Evolutionary conservation across 2,797 vertebrate species (phyloP).

Genomic region (Parauchenoglanis punctatus): DNA sequence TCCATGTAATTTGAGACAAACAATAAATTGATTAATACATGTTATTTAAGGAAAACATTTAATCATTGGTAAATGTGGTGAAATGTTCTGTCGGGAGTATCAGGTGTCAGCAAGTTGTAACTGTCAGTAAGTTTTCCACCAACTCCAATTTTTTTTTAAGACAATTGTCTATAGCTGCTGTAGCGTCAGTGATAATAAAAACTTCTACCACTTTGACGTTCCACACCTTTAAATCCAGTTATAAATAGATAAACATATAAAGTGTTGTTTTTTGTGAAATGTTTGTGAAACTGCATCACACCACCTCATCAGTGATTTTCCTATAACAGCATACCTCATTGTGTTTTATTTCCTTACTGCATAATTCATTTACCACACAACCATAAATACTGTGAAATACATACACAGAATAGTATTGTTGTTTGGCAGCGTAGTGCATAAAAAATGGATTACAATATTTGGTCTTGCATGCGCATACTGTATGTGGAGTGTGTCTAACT

Average conservation of each 20-base stretch:
- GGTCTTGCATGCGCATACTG: neutral
- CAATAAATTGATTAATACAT: neutral
- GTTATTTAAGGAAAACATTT: neutral
- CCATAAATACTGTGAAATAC: neutral
- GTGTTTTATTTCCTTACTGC: neutral
- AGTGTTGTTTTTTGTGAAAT: neutral
- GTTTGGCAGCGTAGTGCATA: neutral
- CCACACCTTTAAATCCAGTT: neutral
- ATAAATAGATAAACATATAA: neutral
- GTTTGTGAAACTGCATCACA: neutral
- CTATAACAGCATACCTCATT: neutral
- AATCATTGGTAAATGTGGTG: neutral
- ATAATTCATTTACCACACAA: neutral
- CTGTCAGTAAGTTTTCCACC: neutral
- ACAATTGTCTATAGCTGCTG: neutral
- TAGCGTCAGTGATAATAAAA: neutral
- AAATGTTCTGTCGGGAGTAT: neutral
- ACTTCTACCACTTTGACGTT: neutral
- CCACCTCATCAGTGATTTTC: neutral
- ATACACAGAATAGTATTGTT: neutral
- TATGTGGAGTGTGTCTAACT: slow-evolving; percentile 9
- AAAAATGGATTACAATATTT: neutral
- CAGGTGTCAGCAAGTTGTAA: neutral
- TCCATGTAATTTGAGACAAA: neutral
- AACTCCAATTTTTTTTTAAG: neutral